Evolutionary conservation across 2,113 vertebrate species (phyloP), one percentile per base, ranked within the genome.

Genomic region (Eudyptes chrysolophus): DNA sequence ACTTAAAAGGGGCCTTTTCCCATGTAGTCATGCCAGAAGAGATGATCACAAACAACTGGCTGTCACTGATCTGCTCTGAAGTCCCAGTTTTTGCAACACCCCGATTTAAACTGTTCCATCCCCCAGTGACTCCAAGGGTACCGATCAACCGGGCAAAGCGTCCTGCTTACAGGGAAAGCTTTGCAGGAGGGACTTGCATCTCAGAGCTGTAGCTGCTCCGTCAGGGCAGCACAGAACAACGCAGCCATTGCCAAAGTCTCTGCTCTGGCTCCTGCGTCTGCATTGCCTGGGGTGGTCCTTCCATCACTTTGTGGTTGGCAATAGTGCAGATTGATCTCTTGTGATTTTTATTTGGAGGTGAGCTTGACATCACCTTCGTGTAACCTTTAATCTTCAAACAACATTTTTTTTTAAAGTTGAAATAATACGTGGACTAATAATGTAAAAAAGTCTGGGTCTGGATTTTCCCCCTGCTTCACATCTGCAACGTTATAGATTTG

Each of bases 11-110:
- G 44, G 49, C 52, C 69, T 84, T 94, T 93, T 84, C 74, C 80
- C 81, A 71, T 77, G 68, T 89, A 77, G 76, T 84, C 52, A 8
- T 92, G 83, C 91, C 93, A 95, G 76, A 87, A 81, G 78, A 81
- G 84, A 92, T 70, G 93, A 94, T 95, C 91, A 97, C 76, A 95
- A 74, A 54, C 34, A 92, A 96, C 62, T 80, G 57, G 62, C 91
- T 92, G 83, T 89, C 87, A 92, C 2, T 54, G 69, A 54, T 94
- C 51, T 89, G n/a, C 80, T 95, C 89, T 96, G 89, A 84, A 87
- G 87, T 89, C 29, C 42, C 25, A 22, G 52, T 66, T 91, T 96
- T 84, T 82, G 46, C 69, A 90, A 87, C 46, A 84, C 44, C n/a
- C 69, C 24, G 1, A 17, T 82, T 95, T 89, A 96, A 92, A 65